phyloP scores from a whole-genome alignment of 2,797 vertebrate genomes.

The Lutjanus argentimaculatus region DNA sequence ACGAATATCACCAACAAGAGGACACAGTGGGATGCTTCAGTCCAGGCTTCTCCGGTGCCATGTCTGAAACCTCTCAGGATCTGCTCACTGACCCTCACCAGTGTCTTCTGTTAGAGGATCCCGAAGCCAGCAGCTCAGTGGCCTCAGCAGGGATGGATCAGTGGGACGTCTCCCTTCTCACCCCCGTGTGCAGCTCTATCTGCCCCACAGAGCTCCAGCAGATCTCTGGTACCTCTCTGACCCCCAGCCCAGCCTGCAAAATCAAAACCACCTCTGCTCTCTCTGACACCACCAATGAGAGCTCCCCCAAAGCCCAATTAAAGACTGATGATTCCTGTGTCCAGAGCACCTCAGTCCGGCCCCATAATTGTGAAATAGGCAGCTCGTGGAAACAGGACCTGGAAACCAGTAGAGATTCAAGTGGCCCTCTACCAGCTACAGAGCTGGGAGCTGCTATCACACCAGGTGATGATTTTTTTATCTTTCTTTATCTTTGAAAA shows the following conservation, averaged over 20 bases:
- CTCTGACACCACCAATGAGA: constrained; percentile 21
- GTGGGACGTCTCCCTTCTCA: constrained; percentile 15
- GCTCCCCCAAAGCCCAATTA: constrained; percentile 1
- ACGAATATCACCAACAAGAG: constrained; percentile 22
- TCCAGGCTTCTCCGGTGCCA: constrained; percentile 37
- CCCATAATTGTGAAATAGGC: constrained; percentile 42
- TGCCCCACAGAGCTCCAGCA: constrained; percentile 28
- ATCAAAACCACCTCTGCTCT: constrained; percentile 31
- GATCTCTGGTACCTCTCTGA: constrained; percentile 15
- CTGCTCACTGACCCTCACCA: constrained; percentile 48
- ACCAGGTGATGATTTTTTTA: constrained; percentile 13
- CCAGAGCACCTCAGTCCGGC: constrained; percentile 29
- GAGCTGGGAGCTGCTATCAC: constrained; percentile 35
- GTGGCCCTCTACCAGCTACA: constrained; percentile 33
- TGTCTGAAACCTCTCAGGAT: constrained; percentile 39
- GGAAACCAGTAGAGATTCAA: constrained; percentile 42
- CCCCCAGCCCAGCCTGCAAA: neutral
- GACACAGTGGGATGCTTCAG: constrained; percentile 21
- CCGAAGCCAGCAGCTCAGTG: neutral
- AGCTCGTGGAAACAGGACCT: constrained; percentile 61
- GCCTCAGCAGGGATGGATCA: constrained; percentile 14
- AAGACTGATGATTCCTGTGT: constrained; percentile 30
- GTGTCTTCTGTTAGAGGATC: constrained; percentile 23
- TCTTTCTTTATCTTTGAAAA: neutral
- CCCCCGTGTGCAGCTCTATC: constrained; percentile 9